Conservation (phyloP, 2,113 vertebrate species). For the Etheostoma spectabile region DNA sequence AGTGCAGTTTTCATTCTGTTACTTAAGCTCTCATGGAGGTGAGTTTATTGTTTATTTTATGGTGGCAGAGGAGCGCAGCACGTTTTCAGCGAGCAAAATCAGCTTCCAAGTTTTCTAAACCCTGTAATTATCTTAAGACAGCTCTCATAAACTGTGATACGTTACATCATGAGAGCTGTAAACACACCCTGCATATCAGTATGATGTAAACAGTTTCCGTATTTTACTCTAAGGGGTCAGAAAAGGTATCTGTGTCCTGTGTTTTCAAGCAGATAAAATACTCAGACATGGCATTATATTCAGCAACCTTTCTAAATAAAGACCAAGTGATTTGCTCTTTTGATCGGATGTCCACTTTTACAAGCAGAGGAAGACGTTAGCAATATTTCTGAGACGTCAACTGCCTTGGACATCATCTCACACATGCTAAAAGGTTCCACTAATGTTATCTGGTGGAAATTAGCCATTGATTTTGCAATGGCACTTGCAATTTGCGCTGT, state of each 20-base stretch:
- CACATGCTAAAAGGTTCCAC: slow-evolving; percentile 66
- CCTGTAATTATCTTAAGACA: slow-evolving; percentile 59
- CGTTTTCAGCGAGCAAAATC: slow-evolving; percentile 11
- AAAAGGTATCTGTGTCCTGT: background rate
- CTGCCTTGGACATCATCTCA: slow-evolving; percentile 48
- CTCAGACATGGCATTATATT: background rate
- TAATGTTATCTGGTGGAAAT: slow-evolving; percentile 79
- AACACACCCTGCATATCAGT: slow-evolving; percentile 31
- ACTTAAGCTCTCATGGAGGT: background rate
- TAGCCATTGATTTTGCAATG: slow-evolving; percentile 76
- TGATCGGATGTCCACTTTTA: slow-evolving; percentile 20
- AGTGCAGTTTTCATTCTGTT: slow-evolving; percentile 17
- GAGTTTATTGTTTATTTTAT: slow-evolving; percentile 19
- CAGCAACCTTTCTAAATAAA: slow-evolving; percentile 10
- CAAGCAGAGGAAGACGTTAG: slow-evolving; percentile 32
- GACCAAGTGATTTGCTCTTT: background rate
- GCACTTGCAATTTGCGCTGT: slow-evolving; percentile 54
- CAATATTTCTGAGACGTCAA: slow-evolving; percentile 53
- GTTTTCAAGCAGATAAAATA: background rate
- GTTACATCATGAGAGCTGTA: slow-evolving; percentile 34
- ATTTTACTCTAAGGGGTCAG: background rate
- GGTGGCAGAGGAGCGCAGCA: background rate
- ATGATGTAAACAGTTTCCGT: slow-evolving; percentile 37
- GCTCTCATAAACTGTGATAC: slow-evolving; percentile 47
- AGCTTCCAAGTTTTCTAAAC: slow-evolving; percentile 50